Evolutionary conservation across 2,113 vertebrate species (phyloP), one percentile per base, ranked within the genome.

Genomic region (Apistogramma diplotaenia): DNA sequence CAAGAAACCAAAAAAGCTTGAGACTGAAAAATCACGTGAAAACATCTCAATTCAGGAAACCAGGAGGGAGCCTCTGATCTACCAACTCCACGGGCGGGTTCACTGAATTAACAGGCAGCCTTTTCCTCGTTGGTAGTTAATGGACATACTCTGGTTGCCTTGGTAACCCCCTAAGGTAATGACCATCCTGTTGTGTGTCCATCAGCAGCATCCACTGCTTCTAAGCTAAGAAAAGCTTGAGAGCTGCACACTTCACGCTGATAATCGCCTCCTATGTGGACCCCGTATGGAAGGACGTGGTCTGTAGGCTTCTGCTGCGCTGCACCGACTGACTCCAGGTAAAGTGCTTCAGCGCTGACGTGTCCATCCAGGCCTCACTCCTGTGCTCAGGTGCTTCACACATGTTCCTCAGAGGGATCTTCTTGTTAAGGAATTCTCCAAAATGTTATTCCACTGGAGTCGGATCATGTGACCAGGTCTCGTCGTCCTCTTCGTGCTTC

Each of bases 61-160:
- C 13, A 9, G 7, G 0, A 4, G 37, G 37, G 37, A 43, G 1
- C 23, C 23, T 62, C 23, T 35, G n/a, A 40, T n/a, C 23, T 40
- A n/a, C 37, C 21, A 33, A 3, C 13, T 31, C 13, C 31, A 40
- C 33, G 40, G 35, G 7, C 16, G 35, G 1, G 0, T 18, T 40
- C 23, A 65, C 61, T 25, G 46, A 2, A 67, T 6, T 27, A 4
- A 43, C 61, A 19, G 15, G 5, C 4, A 10, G 37, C 37, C 16
- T 65, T 65, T 65, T 18, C 8, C 61, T 21, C 15, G 25, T 23
- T 43, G 40, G 61, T 65, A 10, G 37, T 43, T 43, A 65, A 21
- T 23, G 9, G 21, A 65, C 23, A 23, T 11, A 21, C 0, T 40
- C 21, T 0, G 60, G 60, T 43, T 62, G 2, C 60, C 60, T 62